phyloP scores from a whole-genome alignment of 2,113 vertebrate species.

The Cyanocitta stelleri region DNA sequence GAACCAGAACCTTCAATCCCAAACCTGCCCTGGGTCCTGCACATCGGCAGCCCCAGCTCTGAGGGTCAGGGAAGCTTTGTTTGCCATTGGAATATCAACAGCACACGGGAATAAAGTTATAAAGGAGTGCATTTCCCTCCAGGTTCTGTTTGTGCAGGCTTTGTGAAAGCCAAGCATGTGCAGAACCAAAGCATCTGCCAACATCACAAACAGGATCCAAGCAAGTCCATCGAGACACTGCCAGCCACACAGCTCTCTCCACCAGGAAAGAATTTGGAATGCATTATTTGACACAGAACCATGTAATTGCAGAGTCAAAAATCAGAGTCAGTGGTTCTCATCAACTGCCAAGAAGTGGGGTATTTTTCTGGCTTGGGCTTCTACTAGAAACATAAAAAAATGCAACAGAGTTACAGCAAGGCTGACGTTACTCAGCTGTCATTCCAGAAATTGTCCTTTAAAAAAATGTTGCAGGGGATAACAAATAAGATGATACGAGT shows the following conservation, averaged over 20 bases:
- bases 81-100: neutral
- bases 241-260: conserved; percentile 33
- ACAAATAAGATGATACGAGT: neutral
- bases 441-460: neutral
- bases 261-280: conserved; percentile 36
- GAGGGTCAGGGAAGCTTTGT: neutral
- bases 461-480: neutral
- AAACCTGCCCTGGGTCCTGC: accelerated
- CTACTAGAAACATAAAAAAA: conserved; percentile 44
- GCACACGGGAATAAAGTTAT: neutral
- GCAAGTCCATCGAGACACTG: neutral
- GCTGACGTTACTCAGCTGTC: neutral
- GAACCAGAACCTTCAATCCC: neutral
- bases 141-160: conserved; percentile 37
- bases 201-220: conserved; percentile 9
- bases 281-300: conserved; percentile 48
- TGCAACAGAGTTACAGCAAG: conserved; percentile 9
- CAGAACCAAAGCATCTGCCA: conserved; percentile 62
- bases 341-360: conserved; percentile 53
- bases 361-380: conserved; percentile 43
- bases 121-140: conserved; percentile 2
- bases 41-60: neutral
- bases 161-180: conserved; percentile 13
- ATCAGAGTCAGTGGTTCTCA: conserved; percentile 46
- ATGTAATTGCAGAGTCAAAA: conserved; percentile 50